These are phyloP conservation scores for Sebastes vulpes DNA, from an alignment of 2,797 vertebrate species.

Conservation along the genomic window DNA sequence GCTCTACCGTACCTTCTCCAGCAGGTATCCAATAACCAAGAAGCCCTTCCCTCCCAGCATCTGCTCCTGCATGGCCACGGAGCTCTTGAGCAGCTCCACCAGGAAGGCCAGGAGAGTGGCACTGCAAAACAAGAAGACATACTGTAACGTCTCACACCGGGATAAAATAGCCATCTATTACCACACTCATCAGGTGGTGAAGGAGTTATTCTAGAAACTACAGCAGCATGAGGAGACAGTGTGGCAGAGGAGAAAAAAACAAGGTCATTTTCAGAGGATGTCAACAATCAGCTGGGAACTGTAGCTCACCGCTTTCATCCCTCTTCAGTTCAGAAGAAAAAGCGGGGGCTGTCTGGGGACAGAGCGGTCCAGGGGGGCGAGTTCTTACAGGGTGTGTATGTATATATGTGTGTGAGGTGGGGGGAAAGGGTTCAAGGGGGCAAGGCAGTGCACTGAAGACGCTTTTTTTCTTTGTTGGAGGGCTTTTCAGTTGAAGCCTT, in stretches of 20 bases:
- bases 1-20: constrained; percentile 91
- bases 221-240: constrained; percentile 10
- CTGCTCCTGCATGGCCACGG: constrained; percentile 98
- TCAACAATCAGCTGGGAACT: constrained; percentile 61
- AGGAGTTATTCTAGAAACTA: constrained; percentile 15
- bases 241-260: constrained; percentile 6
- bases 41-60: constrained; percentile 98
- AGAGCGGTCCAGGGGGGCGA: constrained; percentile 7
- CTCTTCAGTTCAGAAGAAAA: constrained; percentile 42
- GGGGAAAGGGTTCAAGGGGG: background rate
- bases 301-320: constrained; percentile 48
- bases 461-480: constrained; percentile 48
- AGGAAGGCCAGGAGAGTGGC: constrained; percentile 94
- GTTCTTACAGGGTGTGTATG: constrained; percentile 5
- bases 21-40: constrained; percentile 95
- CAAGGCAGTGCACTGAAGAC: constrained; percentile 23
- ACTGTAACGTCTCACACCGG: background rate
- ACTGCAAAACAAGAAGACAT: constrained; percentile 58
- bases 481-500: constrained; percentile 51
- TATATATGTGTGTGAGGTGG: background rate
- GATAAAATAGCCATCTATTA: constrained; percentile 16
- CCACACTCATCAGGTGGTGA: constrained; percentile 1
- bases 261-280: constrained; percentile 72
- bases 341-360: constrained; percentile 9
- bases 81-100: constrained; percentile 96